Conservation (phyloP, 2,113 vertebrate genomes). For the Laterallus jamaicensis region DNA sequence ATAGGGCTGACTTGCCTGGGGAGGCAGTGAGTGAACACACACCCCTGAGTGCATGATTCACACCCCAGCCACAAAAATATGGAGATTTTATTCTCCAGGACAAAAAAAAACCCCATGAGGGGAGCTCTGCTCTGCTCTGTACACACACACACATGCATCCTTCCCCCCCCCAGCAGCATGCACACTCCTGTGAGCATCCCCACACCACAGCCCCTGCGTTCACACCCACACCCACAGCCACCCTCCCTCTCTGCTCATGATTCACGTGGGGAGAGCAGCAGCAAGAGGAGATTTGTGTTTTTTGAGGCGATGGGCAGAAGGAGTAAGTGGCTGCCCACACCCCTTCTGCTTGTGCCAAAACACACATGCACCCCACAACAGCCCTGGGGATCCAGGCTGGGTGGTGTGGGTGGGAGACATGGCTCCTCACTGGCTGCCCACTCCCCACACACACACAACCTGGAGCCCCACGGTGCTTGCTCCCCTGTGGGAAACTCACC, state of each 20-base stretch:
- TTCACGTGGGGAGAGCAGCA: not conserved
- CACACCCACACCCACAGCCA: not conserved
- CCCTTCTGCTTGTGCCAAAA: not conserved
- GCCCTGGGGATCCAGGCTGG: rapidly evolving
- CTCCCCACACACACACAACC: rapidly evolving
- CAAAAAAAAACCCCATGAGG: not conserved
- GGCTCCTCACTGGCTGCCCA: rapidly evolving
- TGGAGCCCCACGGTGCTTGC: not conserved
- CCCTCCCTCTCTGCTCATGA: not conserved
- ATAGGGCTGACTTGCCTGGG: rapidly evolving
- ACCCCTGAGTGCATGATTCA: rapidly evolving
- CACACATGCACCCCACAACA: rapidly evolving
- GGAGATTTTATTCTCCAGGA: not conserved
- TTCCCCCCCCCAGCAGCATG: not conserved
- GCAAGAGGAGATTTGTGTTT: not conserved
- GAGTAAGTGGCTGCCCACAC: not conserved
- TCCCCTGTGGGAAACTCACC: not conserved
- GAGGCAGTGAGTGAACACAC: not conserved
- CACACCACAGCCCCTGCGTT: not conserved
- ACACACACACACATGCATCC: not conserved
- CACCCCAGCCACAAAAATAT: rapidly evolving
- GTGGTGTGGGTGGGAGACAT: not conserved
- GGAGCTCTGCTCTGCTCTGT: not conserved
- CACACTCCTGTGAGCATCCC: not conserved
- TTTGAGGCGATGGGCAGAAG: not conserved